Evolutionary conservation across 2,888 invertebrate genomes (phyloP).

Genomic region (Morinoia aosen): DNA sequence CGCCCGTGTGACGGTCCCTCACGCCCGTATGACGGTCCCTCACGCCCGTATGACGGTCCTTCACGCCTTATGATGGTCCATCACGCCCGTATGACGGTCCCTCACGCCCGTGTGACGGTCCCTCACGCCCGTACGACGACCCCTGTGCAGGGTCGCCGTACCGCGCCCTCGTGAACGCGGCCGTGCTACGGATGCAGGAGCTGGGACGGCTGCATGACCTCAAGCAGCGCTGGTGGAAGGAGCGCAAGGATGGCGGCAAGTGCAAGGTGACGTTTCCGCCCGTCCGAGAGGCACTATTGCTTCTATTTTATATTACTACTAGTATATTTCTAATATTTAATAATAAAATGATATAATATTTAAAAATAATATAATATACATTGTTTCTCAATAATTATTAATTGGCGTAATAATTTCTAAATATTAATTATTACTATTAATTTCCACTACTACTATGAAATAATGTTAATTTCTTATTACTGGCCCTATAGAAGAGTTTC

Average conservation of each 20-base stretch:
- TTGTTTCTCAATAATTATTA: no score
- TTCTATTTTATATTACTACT: not conserved
- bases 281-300: not conserved
- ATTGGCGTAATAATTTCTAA: no score
- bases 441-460: no score
- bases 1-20: no score
- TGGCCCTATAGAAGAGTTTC: no score
- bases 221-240: slow-evolving; percentile 98
- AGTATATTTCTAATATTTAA: no score
- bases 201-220: slow-evolving; percentile 92
- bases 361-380: no score
- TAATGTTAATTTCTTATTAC: no score
- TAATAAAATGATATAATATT: no score
- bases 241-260: slow-evolving; percentile 89
- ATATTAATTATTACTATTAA: no score
- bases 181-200: slow-evolving; percentile 95
- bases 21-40: no score
- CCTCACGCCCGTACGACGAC: not conserved
- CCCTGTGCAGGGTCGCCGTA: slow-evolving; percentile 87
- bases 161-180: slow-evolving; percentile 92
- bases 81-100: not conserved
- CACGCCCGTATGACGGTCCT: not conserved
- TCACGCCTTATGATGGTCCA: not conserved
- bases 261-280: slow-evolving; percentile 78
- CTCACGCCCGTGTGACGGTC: not conserved